Conservation (phyloP, 2,113 vertebrate species). For the Hystrix cristata region DNA sequence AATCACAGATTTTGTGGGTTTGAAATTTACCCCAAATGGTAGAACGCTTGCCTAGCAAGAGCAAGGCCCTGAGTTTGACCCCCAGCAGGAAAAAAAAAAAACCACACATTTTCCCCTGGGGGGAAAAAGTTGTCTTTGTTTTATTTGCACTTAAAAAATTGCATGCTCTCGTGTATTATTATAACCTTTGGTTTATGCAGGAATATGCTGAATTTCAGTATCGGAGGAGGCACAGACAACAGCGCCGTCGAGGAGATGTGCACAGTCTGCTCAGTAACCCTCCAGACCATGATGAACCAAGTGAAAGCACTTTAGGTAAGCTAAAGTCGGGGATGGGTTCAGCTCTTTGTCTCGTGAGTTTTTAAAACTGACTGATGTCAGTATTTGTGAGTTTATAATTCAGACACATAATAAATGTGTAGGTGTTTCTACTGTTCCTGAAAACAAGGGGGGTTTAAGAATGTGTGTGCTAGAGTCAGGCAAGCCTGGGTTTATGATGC, state of each 20-base stretch:
- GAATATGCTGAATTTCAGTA: conserved; percentile 99
- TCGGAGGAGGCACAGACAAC: conserved; percentile 95
- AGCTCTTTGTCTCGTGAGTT: neutral
- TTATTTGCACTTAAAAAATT: conserved; percentile 83
- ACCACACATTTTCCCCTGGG: conserved; percentile 83
- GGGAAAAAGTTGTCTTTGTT: conserved; percentile 79
- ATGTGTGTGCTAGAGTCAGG: neutral
- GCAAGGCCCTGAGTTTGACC: no score
- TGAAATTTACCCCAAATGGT: no score
- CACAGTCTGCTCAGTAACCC: conserved; percentile 94
- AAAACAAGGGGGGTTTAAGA: neutral
- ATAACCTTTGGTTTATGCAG: conserved; percentile 92
- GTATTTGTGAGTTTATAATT: conserved; percentile 1
- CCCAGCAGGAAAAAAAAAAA: conserved; percentile 71
- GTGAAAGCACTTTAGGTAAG: conserved; percentile 93
- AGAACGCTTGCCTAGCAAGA: no score
- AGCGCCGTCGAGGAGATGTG: conserved; percentile 95
- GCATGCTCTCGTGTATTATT: conserved; percentile 90
- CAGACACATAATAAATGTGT: neutral
- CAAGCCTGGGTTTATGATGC: neutral
- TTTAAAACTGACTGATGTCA: neutral
- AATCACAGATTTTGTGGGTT: conserved; percentile 85
- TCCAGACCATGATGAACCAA: conserved; percentile 93
- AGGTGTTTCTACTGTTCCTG: neutral
- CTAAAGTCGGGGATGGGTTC: neutral